Evolutionary conservation across 1,140 invertebrate species (phyloP).

Genomic region (Gonioctena quinquepunctata): DNA sequence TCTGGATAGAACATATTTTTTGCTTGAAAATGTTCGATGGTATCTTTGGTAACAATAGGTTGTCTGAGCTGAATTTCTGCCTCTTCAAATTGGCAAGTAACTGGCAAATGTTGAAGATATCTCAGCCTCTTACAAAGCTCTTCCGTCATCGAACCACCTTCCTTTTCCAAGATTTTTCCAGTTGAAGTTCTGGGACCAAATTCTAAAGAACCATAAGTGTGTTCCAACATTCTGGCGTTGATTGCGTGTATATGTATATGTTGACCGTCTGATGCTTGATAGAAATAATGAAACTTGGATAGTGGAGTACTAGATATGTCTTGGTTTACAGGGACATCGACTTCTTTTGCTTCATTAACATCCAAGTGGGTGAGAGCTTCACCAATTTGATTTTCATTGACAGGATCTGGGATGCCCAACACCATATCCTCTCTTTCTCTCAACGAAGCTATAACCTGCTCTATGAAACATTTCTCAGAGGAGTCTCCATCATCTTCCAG

Average conservation of each 20-base stretch:
- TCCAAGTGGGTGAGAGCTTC: neutral
- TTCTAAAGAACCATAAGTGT: constrained; percentile 82
- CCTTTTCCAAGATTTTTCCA: constrained; percentile 80
- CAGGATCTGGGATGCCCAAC: neutral
- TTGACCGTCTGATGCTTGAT: constrained; percentile 89
- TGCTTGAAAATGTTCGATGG: constrained; percentile 71
- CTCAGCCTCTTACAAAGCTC: constrained; percentile 76
- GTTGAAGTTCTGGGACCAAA: constrained; percentile 74
- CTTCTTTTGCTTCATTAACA: neutral
- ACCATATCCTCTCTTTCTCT: constrained; percentile 51
- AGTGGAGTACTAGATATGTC: neutral
- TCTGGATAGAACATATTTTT: constrained; percentile 58
- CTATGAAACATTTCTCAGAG: constrained; percentile 83
- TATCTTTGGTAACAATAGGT: constrained; percentile 70
- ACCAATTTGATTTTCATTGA: neutral
- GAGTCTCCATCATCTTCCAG: constrained; percentile 70
- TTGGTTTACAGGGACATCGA: neutral
- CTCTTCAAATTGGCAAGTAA: constrained; percentile 87
- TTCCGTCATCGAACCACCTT: constrained; percentile 81
- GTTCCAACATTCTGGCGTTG: constrained; percentile 87
- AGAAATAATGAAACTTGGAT: constrained; percentile 68
- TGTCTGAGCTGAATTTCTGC: constrained; percentile 82
- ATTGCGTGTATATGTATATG: constrained; percentile 90
- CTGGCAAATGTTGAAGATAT: constrained; percentile 85
- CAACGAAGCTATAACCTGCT: constrained; percentile 75